Evolutionary conservation across 2,888 invertebrate genomes (phyloP).

Genomic region (Lapara coniferarum): DNA sequence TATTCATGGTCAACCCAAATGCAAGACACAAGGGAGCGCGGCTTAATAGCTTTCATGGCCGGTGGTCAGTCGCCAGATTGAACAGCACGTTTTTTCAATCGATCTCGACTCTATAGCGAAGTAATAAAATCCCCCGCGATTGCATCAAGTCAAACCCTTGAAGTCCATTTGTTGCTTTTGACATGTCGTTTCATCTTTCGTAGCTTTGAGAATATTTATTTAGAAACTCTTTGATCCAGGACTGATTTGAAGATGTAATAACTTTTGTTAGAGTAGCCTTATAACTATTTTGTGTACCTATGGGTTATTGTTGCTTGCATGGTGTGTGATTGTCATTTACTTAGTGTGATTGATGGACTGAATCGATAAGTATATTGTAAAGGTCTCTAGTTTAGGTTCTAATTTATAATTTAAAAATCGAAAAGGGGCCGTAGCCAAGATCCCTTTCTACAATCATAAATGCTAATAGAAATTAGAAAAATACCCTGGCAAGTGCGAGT

Average conservation of each 20-base stretch:
- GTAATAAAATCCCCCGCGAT: slow-evolving; percentile 49
- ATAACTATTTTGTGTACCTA: neutral
- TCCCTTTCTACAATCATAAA: too few relatives aligned
- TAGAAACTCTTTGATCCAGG: slow-evolving; percentile 46
- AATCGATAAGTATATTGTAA: neutral
- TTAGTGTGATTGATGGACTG: neutral
- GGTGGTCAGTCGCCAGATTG: slow-evolving; percentile 44
- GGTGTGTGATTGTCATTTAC: neutral
- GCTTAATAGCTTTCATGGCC: slow-evolving; percentile 64
- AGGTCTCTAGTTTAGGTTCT: too few relatives aligned
- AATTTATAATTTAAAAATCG: too few relatives aligned
- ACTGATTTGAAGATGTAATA: slow-evolving; percentile 18
- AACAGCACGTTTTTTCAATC: slow-evolving; percentile 36
- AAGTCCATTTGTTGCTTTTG: slow-evolving; percentile 65
- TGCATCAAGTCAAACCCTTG: slow-evolving; percentile 43
- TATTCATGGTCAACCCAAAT: slow-evolving; percentile 25
- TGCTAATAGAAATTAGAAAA: too few relatives aligned
- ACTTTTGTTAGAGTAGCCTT: slow-evolving; percentile 28
- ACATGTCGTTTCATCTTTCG: slow-evolving; percentile 60
- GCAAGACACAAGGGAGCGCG: slow-evolving; percentile 55
- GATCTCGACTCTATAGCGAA: slow-evolving; percentile 53
- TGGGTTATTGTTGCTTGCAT: neutral
- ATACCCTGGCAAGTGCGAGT: too few relatives aligned
- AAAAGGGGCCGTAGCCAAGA: too few relatives aligned
- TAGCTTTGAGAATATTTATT: slow-evolving; percentile 46